Conservation (phyloP, 2,888 invertebrate genomes). For the Phortica magna region DNA sequence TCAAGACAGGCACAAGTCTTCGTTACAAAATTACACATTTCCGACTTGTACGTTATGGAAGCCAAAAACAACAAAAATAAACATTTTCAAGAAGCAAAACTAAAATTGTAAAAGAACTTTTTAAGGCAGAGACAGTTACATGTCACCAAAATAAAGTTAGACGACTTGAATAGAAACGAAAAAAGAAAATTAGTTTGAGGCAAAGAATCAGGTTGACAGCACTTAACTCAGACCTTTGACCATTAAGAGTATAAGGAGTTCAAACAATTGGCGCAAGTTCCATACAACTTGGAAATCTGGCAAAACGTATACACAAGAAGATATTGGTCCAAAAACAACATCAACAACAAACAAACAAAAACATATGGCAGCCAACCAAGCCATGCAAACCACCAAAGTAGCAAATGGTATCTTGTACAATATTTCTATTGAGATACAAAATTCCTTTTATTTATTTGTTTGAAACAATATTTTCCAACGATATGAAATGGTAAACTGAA, state of each 20-base stretch:
- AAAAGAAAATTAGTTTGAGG: neutral
- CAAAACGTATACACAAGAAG: conserved; percentile 46
- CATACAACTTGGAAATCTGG: conserved; percentile 69
- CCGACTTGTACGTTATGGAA: conserved; percentile 68
- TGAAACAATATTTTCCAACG: conserved; percentile 6
- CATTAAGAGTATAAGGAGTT: neutral
- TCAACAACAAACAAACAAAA: conserved; percentile 39
- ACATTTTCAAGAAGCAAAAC: neutral
- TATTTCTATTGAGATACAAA: conserved; percentile 64
- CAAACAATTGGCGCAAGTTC: conserved; percentile 39
- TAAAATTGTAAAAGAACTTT: neutral
- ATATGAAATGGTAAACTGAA: conserved; percentile 40
- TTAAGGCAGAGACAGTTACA: neutral
- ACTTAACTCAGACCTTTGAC: neutral
- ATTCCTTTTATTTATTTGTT: conserved; percentile 8
- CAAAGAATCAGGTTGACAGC: conserved; percentile 4
- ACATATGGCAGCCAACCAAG: neutral
- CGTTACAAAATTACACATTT: conserved; percentile 70
- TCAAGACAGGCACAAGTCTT: conserved; percentile 58
- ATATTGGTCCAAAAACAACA: conserved; percentile 58
- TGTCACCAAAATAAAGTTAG: neutral
- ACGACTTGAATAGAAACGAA: conserved; percentile 49
- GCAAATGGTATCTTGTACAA: conserved; percentile 75
- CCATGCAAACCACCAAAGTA: conserved; percentile 47
- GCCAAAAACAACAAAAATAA: conserved; percentile 42